These are phyloP conservation scores for Hydrochoerus hydrochaeris DNA, from an alignment of 2,113 vertebrate species.

Conservation along the genomic window DNA sequence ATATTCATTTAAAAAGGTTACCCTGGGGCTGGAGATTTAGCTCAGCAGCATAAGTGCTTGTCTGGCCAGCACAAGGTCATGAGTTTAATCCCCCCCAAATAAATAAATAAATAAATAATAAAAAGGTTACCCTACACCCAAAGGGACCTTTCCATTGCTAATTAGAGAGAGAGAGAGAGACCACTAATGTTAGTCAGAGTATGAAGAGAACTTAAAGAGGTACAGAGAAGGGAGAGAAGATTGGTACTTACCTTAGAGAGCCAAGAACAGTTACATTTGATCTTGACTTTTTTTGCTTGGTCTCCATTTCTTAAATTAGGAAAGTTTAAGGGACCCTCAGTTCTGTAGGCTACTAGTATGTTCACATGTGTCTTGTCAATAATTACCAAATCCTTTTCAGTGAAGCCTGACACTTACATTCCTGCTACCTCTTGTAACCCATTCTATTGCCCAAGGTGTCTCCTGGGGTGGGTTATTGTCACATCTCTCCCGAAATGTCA, in stretches of 20 bases:
- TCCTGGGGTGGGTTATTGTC: not conserved
- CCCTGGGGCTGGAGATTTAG: too few species aligned
- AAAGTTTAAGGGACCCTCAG: not conserved
- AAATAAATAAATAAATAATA: too few species aligned
- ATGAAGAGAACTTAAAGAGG: not conserved
- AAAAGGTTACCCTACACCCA: not conserved
- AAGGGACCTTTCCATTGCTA: not conserved
- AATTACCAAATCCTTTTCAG: not conserved
- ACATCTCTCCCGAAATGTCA: not conserved
- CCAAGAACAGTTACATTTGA: not conserved
- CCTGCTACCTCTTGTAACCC: too few species aligned
- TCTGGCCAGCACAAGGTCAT: too few species aligned
- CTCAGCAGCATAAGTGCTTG: too few species aligned
- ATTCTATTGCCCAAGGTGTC: not conserved
- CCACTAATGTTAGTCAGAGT: not conserved
- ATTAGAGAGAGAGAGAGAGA: too few species aligned
- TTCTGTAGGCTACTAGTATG: not conserved
- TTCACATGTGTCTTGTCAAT: not conserved
- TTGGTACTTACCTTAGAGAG: not conserved
- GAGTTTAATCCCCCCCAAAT: too few species aligned
- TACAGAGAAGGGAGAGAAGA: not conserved
- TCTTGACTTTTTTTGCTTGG: not conserved
- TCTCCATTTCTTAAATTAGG: not conserved
- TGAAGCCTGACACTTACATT: not conserved
- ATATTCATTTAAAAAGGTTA: not conserved